Evolutionary conservation across 2,888 invertebrate species (phyloP), one percentile per base, ranked within the genome.

Genomic region (Diloba caeruleocephala): DNA sequence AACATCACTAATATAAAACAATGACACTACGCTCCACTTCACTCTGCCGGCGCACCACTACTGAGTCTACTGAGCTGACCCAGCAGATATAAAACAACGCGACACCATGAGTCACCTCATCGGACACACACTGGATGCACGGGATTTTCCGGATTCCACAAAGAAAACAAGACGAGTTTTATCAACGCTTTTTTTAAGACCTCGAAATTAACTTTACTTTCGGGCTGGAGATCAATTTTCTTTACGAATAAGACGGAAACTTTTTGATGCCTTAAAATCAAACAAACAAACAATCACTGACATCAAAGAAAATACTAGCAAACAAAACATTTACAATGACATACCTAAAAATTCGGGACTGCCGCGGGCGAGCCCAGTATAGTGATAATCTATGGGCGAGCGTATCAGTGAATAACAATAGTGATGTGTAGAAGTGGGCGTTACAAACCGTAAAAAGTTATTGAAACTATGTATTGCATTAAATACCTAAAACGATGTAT

Each of bases 1-100:
- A 62, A 64, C 78, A 78, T 77, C 64, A 66, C 65, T 59, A 23
- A 21, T 42, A 42, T 14, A 32, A 42, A 43, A 67, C 45, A 66
- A 66, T 60, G 61, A 67, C 42, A 58, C 57, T 32, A 44, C 46
- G 56, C 43, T 62, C 49, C 52, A 58, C 45, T 43, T 14, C 25
- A 32, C 51, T 21, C 31, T 25, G 21, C 23, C 19, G 55, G 23
- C 62, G 31, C 32, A 25, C 12, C 61, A 14, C 21, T 21, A 21
- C 21, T 21, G n/a, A n/a, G n/a, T n/a, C 50, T 21, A 41, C 67
- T 57, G 29, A 46, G 10, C 15, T 17, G 39, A 25, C 9, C 6
- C 28, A 29, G 14, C 42, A 15, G n/a, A 28, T 25, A 32, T 23
- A 8, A n/a, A 25, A 6, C 50, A 28, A 17, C 29, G 14, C 39